Percentiles rank a stretch among this genome's conserved stretches.
Evolutionary conservation across 2,113 vertebrate species (phyloP).

Genomic region (Pachyramphus minor): DNA sequence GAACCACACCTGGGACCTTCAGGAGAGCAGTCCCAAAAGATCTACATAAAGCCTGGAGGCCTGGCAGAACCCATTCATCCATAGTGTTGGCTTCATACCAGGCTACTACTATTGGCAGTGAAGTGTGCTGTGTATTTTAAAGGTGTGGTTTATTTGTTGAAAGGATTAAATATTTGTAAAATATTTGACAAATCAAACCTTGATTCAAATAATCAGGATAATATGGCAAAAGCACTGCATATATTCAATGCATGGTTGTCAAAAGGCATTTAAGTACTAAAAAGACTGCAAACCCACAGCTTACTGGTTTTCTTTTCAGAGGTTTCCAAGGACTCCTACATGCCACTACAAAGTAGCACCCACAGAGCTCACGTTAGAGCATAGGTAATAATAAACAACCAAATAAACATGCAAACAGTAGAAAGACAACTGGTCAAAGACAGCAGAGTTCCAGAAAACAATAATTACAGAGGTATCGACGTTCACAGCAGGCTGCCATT

Average conservation of each 20-base stretch:
- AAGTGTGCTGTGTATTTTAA: background rate
- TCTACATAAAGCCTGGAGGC: background rate
- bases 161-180: slow-evolving; percentile 1
- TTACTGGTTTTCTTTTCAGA: background rate
- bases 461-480: background rate
- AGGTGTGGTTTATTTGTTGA: background rate
- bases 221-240: background rate
- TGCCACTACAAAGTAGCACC: background rate
- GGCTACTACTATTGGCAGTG: background rate
- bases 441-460: background rate
- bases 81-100: background rate
- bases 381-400: background rate
- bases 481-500: background rate
- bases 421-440: slow-evolving; percentile 1
- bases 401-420: background rate
- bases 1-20: background rate
- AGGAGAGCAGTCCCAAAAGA: background rate
- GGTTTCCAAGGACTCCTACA: background rate
- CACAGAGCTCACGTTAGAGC: background rate
- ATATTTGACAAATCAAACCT: background rate
- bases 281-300: background rate
- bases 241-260: background rate
- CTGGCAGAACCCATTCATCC: background rate
- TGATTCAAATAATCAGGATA: background rate
- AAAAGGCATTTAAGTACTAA: background rate